These are phyloP conservation scores for Ephialtes manifestator DNA, from an alignment of 2,888 invertebrate genomes.

Conservation along the genomic window DNA sequence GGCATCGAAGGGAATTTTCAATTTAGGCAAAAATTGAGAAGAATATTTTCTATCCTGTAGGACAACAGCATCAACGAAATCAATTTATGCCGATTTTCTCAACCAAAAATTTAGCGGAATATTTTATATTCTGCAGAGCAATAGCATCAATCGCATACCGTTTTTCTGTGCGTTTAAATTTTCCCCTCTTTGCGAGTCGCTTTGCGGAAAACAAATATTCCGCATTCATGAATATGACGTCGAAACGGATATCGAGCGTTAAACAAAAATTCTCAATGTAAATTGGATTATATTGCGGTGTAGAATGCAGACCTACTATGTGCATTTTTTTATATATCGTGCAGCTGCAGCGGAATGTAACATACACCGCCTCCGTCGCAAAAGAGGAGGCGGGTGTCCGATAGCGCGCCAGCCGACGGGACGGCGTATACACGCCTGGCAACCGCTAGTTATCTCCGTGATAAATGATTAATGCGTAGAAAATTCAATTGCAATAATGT, in stretches of 20 bases:
- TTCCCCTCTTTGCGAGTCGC: neutral
- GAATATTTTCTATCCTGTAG: neutral
- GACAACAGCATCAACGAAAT: neutral
- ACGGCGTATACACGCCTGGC: slow-evolving; percentile 51
- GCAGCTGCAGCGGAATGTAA: slow-evolving; percentile 24
- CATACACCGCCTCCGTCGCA: slow-evolving; percentile 40
- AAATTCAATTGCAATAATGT: slow-evolving; percentile 71
- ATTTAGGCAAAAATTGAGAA: neutral
- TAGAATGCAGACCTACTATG: slow-evolving; percentile 1
- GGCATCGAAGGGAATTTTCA: neutral
- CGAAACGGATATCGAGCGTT: neutral
- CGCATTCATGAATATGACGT: neutral
- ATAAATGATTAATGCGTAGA: slow-evolving; percentile 68
- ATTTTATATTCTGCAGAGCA: neutral
- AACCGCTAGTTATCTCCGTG: slow-evolving; percentile 68
- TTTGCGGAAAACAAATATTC: slow-evolving; percentile 10
- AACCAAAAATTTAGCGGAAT: neutral
- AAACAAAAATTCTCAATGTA: slow-evolving; percentile 36
- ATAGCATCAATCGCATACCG: neutral
- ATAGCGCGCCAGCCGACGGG: slow-evolving; percentile 64
- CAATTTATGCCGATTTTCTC: no score
- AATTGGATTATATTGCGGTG: slow-evolving; percentile 17
- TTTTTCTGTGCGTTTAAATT: neutral
- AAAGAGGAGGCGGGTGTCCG: slow-evolving; percentile 66
- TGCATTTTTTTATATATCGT: slow-evolving; percentile 13